Conservation (phyloP, 2,113 vertebrate species). For the Polypterus bichir region DNA sequence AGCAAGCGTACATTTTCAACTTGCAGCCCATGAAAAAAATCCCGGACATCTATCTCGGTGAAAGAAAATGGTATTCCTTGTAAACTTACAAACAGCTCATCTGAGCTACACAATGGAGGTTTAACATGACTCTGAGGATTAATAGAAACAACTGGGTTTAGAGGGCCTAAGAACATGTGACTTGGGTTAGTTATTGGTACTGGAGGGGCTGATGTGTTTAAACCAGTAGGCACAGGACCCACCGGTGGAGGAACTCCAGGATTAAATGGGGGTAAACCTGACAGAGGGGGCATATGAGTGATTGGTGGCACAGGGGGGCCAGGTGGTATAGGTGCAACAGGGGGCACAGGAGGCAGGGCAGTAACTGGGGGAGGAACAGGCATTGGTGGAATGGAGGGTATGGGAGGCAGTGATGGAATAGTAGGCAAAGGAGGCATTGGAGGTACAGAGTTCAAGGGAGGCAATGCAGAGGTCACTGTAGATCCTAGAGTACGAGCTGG, state of each 20-base stretch:
- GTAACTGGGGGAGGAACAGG: slow-evolving; percentile 84
- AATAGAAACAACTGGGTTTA: slow-evolving; percentile 65
- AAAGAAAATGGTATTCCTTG: slow-evolving; percentile 87
- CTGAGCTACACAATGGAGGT: slow-evolving; percentile 66
- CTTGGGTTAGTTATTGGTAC: slow-evolving; percentile 71
- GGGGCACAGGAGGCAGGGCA: slow-evolving; percentile 74
- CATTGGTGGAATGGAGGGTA: slow-evolving; percentile 81
- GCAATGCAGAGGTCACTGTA: slow-evolving; percentile 68
- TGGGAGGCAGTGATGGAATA: slow-evolving; percentile 79
- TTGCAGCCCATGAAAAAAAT: slow-evolving; percentile 86
- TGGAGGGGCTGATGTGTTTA: slow-evolving; percentile 68
- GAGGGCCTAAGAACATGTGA: slow-evolving; percentile 79
- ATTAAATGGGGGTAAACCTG: slow-evolving; percentile 82
- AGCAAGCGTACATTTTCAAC: slow-evolving; percentile 75
- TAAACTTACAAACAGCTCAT: slow-evolving; percentile 79
- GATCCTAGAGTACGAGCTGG: slow-evolving; percentile 65
- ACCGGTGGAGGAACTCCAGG: slow-evolving; percentile 69
- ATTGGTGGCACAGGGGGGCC: slow-evolving; percentile 79
- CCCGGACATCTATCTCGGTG: slow-evolving; percentile 77
- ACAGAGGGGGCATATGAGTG: slow-evolving; percentile 76
- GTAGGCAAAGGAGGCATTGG: slow-evolving; percentile 81
- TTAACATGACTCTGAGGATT: slow-evolving; percentile 81
- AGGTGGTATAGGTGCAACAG: slow-evolving; percentile 70
- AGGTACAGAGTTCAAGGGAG: slow-evolving; percentile 76
- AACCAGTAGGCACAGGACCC: slow-evolving; percentile 67